Evolutionary conservation across 2,113 vertebrate species (phyloP).

Genomic region (Dasyornis broadbenti): DNA sequence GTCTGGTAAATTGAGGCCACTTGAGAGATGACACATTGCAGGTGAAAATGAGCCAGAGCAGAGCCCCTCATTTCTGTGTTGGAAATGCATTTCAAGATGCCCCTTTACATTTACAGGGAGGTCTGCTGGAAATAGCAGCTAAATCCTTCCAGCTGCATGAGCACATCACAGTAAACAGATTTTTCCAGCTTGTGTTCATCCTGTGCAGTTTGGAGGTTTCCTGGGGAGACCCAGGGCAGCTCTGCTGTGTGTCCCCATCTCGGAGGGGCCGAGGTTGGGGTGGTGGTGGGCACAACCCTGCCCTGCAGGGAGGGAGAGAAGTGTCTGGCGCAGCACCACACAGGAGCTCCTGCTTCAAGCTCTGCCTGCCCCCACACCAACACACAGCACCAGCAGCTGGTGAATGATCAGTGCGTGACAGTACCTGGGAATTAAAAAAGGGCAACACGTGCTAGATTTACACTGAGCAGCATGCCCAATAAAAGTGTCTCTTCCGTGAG

Average conservation of each 20-base stretch:
- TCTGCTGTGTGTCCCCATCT: background rate
- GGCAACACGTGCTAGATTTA: background rate
- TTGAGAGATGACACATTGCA: background rate
- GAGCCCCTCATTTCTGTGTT: background rate
- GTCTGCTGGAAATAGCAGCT: background rate
- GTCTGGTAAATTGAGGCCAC: background rate
- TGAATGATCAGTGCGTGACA: rapidly evolving
- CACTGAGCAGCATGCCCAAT: background rate
- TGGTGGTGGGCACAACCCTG: background rate
- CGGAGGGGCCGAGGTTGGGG: rapidly evolving
- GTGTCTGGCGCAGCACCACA: rapidly evolving
- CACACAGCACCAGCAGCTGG: background rate
- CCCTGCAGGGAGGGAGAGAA: rapidly evolving
- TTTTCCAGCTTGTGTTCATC: background rate
- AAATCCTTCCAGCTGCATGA: background rate
- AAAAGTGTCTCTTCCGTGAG: background rate
- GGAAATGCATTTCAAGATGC: background rate
- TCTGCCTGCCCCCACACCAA: background rate
- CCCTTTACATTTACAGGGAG: background rate
- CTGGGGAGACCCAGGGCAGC: background rate
- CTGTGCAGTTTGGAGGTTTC: background rate
- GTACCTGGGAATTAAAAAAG: background rate
- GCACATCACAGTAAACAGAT: rapidly evolving
- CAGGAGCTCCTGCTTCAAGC: background rate
- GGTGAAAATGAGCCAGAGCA: background rate